phyloP scores from a whole-genome alignment of 1,140 invertebrate species.

The Diorhabda elongata region DNA sequence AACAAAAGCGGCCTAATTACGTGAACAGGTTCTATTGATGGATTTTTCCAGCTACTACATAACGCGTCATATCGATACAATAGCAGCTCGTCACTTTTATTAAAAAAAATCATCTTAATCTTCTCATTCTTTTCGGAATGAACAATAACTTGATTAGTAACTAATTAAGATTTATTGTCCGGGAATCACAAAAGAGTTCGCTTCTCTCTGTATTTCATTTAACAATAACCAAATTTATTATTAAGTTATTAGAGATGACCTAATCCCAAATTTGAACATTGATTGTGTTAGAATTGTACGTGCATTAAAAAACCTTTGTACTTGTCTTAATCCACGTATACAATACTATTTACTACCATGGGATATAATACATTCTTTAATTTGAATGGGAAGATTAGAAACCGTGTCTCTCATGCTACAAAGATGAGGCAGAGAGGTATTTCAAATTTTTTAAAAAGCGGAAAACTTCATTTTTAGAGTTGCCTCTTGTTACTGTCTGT shows the following conservation, averaged over 20 bases:
- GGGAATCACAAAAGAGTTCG: background rate
- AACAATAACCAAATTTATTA: conserved; percentile 10
- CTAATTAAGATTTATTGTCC: conserved; percentile 1
- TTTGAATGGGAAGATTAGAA: conserved; percentile 41
- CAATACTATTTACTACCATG: conserved; percentile 11
- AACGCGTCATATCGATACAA: background rate
- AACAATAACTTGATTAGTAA: conserved; percentile 1
- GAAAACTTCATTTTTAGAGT: too few relatives aligned
- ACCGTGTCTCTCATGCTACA: conserved; percentile 27
- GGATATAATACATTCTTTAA: conserved; percentile 36
- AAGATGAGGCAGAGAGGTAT: background rate
- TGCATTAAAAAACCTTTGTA: conserved; percentile 10
- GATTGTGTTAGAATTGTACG: conserved; percentile 6
- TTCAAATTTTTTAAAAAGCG: too few relatives aligned
- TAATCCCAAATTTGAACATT: conserved; percentile 10
- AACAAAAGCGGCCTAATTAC: background rate
- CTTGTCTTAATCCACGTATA: conserved; percentile 16
- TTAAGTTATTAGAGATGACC: conserved; percentile 14
- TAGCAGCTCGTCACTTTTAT: background rate
- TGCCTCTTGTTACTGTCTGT: too few relatives aligned
- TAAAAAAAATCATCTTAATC: background rate
- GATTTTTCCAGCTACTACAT: background rate
- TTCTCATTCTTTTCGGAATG: background rate
- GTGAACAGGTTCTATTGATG: conserved; percentile 2
- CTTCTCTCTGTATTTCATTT: background rate